phyloP scores from a whole-genome alignment of 2,888 invertebrate species.

The Spialia ferax region DNA sequence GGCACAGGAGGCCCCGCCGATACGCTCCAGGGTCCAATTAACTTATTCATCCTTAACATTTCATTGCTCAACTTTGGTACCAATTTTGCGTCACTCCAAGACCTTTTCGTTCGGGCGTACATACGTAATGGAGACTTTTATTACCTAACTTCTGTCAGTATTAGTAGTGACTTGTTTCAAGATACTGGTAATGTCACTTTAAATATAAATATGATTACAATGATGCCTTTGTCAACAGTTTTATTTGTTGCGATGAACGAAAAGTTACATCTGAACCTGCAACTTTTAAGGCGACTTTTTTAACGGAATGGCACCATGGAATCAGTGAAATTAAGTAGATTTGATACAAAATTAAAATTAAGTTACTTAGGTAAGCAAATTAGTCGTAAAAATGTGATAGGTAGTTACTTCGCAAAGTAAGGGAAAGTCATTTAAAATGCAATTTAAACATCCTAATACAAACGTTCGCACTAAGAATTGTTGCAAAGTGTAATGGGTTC shows the following conservation, averaged over 20 bases:
- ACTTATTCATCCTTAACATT: slow-evolving; percentile 86
- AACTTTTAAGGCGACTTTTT: no score
- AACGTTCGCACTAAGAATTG: slow-evolving; percentile 70
- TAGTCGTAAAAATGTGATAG: not conserved
- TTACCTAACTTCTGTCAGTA: not conserved
- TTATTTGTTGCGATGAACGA: no score
- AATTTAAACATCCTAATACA: slow-evolving; percentile 77
- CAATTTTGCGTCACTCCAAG: slow-evolving; percentile 46
- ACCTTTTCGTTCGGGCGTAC: slow-evolving; percentile 12
- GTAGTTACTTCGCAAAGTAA: slow-evolving; percentile 15
- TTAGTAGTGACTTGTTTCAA: not conserved
- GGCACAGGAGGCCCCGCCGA: slow-evolving; percentile 82
- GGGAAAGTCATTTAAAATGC: slow-evolving; percentile 78
- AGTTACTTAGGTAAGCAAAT: not conserved
- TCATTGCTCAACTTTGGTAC: slow-evolving; percentile 79
- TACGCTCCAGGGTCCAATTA: slow-evolving; percentile 84
- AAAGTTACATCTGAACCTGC: no score
- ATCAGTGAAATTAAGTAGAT: no score
- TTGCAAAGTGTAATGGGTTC: slow-evolving; percentile 86
- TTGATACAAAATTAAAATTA: not conserved
- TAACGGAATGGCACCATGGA: no score
- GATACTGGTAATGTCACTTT: not conserved
- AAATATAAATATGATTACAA: no score
- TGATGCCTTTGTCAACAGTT: no score
- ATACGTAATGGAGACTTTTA: slow-evolving; percentile 14